Conservation (phyloP, 2,797 vertebrate species). For the Hypotaenidia okinawae region DNA sequence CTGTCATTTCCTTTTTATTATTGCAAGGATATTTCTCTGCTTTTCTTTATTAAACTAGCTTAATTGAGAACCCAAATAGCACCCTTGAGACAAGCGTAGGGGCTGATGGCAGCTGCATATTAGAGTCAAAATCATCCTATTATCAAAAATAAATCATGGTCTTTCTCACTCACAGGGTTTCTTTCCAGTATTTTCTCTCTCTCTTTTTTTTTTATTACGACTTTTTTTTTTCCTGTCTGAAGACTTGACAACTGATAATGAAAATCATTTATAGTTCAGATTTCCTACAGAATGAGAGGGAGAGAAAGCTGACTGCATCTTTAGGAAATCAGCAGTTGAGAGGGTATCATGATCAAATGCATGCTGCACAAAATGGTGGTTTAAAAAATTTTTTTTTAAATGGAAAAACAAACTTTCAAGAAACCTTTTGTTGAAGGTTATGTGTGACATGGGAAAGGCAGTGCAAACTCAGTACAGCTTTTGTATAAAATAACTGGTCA, state of each 20-base stretch:
- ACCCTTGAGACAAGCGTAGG: background rate
- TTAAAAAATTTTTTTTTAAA: background rate
- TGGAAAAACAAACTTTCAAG: background rate
- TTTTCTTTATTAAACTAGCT: conserved; percentile 16
- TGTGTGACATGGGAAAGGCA: background rate
- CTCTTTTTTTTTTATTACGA: background rate
- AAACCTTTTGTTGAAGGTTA: background rate
- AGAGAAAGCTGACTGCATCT: background rate
- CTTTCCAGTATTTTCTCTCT: background rate
- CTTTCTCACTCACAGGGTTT: conserved; percentile 6
- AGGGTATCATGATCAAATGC: background rate
- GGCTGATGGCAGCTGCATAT: background rate
- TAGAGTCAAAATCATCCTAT: conserved; percentile 2
- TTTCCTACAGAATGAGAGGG: background rate
- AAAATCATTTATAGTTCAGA: conserved; percentile 16
- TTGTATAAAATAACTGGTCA: conserved; percentile 39
- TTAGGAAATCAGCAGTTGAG: background rate
- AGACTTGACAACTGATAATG: conserved; percentile 9
- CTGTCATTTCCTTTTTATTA: conserved; percentile 17
- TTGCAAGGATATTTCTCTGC: conserved; percentile 15
- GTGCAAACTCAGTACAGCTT: background rate
- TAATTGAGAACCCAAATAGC: conserved; percentile 20
- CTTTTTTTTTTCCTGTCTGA: background rate
- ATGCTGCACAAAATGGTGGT: background rate
- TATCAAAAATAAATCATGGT: conserved; percentile 27